Percentiles rank a stretch among this genome's conserved stretches.
Evolutionary conservation across 1,140 invertebrate species (phyloP).

Genomic region (Whitmania pigra): DNA sequence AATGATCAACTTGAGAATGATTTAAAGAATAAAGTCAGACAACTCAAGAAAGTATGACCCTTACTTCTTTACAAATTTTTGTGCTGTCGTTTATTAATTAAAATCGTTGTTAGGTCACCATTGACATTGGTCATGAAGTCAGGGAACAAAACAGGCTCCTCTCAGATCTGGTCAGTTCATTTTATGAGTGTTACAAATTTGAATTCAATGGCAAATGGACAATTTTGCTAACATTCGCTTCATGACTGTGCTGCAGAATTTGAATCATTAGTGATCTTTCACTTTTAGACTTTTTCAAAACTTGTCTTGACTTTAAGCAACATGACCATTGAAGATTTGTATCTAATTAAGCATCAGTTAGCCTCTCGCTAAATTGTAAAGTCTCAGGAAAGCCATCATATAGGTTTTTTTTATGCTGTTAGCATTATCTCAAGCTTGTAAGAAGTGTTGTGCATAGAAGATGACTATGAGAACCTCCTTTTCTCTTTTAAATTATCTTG

Average conservation of each 20-base stretch:
- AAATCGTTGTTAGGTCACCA: conserved; percentile 4
- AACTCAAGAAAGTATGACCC: neutral
- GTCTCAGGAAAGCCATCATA: neutral
- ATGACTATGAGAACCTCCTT: too few relatives aligned
- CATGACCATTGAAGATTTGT: too few relatives aligned
- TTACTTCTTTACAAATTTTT: neutral
- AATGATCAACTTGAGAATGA: conserved; percentile 14
- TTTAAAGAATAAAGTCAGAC: conserved; percentile 9
- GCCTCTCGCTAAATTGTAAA: neutral
- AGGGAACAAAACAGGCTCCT: conserved; percentile 11
- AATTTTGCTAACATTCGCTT: neutral
- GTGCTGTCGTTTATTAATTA: neutral
- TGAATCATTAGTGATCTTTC: neutral
- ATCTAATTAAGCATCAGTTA: too few relatives aligned
- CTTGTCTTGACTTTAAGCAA: too few relatives aligned
- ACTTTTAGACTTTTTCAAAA: too few relatives aligned
- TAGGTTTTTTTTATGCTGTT: neutral
- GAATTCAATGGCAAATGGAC: neutral
- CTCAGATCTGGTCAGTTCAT: conserved; percentile 12
- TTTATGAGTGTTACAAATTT: neutral
- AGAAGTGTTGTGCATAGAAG: neutral
- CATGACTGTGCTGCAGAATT: too few relatives aligned
- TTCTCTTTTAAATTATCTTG: too few relatives aligned
- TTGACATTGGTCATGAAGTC: conserved; percentile 18
- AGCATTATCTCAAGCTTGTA: neutral